These are phyloP conservation scores for Chitala chitala DNA, from an alignment of 2,113 vertebrate genomes.

Conservation along the genomic window DNA sequence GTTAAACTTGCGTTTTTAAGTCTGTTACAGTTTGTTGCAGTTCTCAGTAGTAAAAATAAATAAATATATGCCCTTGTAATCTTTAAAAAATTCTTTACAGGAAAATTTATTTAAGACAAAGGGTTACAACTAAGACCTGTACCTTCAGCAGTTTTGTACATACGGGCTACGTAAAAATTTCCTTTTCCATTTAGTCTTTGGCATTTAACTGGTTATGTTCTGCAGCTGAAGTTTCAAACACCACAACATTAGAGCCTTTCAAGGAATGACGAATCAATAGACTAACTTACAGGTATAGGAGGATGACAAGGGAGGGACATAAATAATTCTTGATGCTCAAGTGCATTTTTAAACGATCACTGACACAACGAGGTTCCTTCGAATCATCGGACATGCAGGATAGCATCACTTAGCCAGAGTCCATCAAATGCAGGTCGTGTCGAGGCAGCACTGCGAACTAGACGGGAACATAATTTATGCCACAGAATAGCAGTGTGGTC, in stretches of 20 bases:
- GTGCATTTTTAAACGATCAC: conserved; percentile 16
- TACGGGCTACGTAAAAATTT: neutral
- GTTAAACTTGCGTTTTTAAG: too few relatives aligned
- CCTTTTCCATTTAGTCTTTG: too few relatives aligned
- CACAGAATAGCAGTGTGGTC: neutral
- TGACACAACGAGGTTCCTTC: neutral
- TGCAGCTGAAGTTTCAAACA: neutral
- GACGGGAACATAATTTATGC: neutral
- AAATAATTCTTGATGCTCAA: conserved; percentile 19
- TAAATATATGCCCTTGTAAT: too few relatives aligned
- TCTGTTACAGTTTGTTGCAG: neutral
- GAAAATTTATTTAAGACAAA: neutral
- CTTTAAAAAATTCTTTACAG: neutral
- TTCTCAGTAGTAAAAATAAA: too few relatives aligned
- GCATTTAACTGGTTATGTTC: neutral
- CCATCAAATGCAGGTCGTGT: neutral
- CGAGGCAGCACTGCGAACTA: neutral
- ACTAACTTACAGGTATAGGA: neutral
- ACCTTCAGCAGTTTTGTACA: too few relatives aligned
- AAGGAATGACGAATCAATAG: neutral
- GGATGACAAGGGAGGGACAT: neutral
- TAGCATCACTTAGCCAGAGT: neutral
- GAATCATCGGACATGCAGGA: neutral
- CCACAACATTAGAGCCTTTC: neutral
- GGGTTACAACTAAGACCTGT: too few relatives aligned